phyloP scores from a whole-genome alignment of 2,113 vertebrate genomes.

The Rhea americana region DNA sequence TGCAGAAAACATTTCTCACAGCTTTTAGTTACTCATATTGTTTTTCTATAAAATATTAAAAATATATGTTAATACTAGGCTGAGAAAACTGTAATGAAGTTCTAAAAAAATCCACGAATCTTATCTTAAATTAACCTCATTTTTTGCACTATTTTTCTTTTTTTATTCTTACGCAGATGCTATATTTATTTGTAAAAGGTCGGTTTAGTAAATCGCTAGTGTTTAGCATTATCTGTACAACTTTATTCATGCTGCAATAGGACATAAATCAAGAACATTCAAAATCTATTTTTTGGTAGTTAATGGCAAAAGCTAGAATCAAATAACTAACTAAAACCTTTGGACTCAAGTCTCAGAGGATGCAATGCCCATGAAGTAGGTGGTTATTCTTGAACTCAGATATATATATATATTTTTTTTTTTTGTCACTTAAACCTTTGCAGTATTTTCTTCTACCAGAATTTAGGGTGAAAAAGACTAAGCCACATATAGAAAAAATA shows the following conservation, averaged over 20 bases:
- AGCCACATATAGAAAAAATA: rapidly evolving
- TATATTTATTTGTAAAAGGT: background rate
- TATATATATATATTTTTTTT: background rate
- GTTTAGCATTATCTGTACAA: background rate
- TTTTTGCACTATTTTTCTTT: background rate
- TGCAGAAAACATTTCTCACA: background rate
- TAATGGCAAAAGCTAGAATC: background rate
- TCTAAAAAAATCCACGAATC: background rate
- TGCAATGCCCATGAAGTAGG: background rate
- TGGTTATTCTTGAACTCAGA: background rate
- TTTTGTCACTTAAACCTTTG: background rate
- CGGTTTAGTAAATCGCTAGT: background rate
- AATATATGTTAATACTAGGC: background rate
- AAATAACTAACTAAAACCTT: background rate
- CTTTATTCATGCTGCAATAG: background rate
- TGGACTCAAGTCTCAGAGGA: background rate
- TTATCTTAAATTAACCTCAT: background rate
- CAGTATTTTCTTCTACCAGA: background rate
- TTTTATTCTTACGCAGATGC: background rate
- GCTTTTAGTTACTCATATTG: background rate
- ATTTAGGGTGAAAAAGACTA: background rate
- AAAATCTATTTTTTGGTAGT: background rate
- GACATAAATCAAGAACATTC: background rate
- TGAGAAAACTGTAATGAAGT: background rate
- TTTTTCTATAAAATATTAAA: background rate